phyloP scores from a whole-genome alignment of 2,113 vertebrate genomes.

The Castor canadensis region DNA sequence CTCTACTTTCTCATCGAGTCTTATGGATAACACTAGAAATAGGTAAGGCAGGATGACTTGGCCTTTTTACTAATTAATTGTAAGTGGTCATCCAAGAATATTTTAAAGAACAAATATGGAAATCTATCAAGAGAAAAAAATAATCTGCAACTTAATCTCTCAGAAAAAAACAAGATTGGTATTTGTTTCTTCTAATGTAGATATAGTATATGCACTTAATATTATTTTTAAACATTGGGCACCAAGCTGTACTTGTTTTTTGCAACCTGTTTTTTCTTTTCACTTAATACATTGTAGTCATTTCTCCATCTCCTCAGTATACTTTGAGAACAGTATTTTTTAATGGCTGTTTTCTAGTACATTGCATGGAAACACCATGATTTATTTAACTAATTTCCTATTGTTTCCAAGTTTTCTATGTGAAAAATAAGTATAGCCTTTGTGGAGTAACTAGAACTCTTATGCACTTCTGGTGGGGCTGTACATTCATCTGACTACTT shows the following conservation, averaged over 20 bases:
- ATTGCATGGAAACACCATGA: not conserved
- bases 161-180: not conserved
- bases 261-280: not conserved
- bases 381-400: constrained; percentile 22
- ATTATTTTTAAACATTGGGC: constrained; percentile 2
- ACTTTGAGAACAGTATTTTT: constrained; percentile 26
- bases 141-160: not conserved
- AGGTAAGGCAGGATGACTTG: not conserved
- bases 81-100: not conserved
- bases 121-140: not conserved
- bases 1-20: not conserved
- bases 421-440: not conserved
- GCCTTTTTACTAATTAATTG: not conserved
- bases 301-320: constrained; percentile 9
- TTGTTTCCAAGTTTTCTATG: constrained; percentile 18
- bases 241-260: constrained; percentile 8
- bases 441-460: not conserved
- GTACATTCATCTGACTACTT: not conserved
- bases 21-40: not conserved
- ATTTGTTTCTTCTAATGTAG: constrained; percentile 12
- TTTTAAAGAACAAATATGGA: constrained; percentile 5
- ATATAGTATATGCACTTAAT: not conserved
- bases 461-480: not conserved
- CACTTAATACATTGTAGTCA: not conserved
- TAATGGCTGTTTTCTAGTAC: constrained; percentile 18